phyloP scores from a whole-genome alignment of 2,888 invertebrate species.

The Drosophila siamana region DNA sequence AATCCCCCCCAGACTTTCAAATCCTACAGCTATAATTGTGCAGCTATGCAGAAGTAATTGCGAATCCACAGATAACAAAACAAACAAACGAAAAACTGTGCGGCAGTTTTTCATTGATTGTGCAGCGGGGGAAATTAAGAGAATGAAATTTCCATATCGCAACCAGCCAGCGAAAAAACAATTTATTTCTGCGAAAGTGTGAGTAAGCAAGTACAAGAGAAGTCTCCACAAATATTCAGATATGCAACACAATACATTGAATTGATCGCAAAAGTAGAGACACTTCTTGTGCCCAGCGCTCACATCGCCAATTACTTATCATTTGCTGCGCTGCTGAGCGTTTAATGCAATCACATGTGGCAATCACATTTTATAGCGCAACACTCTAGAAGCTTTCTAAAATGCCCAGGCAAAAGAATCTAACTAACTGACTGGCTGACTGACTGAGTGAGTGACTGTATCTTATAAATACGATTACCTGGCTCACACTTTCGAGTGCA shows the following conservation, averaged over 20 bases:
- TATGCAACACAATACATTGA: neutral
- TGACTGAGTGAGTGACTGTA: constrained; percentile 50
- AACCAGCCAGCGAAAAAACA: neutral
- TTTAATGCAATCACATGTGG: too few relatives aligned
- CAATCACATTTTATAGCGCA: constrained; percentile 52
- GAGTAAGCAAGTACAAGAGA: too few relatives aligned
- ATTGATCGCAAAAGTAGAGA: neutral
- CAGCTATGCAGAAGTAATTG: constrained; percentile 63
- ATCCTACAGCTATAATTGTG: constrained; percentile 46
- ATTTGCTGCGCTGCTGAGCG: constrained; percentile 6
- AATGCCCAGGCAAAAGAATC: constrained; percentile 59
- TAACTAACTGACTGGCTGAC: constrained; percentile 44
- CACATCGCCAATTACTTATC: constrained; percentile 8
- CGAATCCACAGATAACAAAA: constrained; percentile 59
- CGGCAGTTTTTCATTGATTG: constrained; percentile 22
- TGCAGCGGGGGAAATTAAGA: constrained; percentile 9
- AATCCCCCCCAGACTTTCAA: constrained; percentile 52
- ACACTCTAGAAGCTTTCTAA: constrained; percentile 29
- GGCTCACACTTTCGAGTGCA: constrained; percentile 59
- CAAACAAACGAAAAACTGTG: neutral
- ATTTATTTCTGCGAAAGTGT: too few relatives aligned
- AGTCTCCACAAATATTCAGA: neutral
- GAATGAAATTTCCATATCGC: constrained; percentile 25
- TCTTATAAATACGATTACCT: constrained; percentile 78
- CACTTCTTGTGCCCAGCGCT: neutral